phyloP scores from a whole-genome alignment of 2,113 vertebrate genomes.

The Elanus axillaris region DNA sequence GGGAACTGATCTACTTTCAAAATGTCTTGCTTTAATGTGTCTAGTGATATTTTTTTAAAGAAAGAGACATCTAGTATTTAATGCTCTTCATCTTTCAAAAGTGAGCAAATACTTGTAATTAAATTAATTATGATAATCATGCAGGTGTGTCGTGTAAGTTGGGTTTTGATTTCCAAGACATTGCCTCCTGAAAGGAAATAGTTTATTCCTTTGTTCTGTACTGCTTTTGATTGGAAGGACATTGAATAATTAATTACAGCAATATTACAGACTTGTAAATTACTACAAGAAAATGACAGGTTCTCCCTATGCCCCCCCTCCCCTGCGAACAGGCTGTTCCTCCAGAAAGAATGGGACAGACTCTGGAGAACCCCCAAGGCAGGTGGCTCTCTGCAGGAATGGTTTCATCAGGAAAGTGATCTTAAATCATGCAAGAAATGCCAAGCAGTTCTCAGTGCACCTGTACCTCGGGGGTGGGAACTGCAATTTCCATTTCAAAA shows the following conservation, averaged over 20 bases:
- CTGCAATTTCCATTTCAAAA: not conserved
- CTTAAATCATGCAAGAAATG: not conserved
- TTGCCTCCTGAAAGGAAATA: not conserved
- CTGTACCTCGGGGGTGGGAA: not conserved
- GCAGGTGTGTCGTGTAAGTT: not conserved
- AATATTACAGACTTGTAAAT: not conserved
- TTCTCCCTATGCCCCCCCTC: not conserved
- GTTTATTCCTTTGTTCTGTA: not conserved
- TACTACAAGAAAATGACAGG: not conserved
- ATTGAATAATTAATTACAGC: not conserved
- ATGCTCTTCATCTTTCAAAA: not conserved
- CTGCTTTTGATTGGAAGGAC: not conserved
- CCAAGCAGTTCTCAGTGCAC: not conserved
- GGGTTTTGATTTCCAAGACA: not conserved
- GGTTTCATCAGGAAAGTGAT: not conserved
- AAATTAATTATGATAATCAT: constrained; percentile 25
- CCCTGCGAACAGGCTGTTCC: fast-evolving
- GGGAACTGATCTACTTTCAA: not conserved
- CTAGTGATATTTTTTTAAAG: not conserved
- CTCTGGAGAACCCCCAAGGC: not conserved
- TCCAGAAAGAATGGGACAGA: not conserved
- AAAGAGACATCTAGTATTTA: not conserved
- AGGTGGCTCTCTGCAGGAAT: not conserved
- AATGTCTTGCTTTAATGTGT: not conserved
- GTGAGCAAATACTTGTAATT: constrained; percentile 21